Conservation (phyloP, 2,797 vertebrate genomes). For the Hippoglossus hippoglossus region DNA sequence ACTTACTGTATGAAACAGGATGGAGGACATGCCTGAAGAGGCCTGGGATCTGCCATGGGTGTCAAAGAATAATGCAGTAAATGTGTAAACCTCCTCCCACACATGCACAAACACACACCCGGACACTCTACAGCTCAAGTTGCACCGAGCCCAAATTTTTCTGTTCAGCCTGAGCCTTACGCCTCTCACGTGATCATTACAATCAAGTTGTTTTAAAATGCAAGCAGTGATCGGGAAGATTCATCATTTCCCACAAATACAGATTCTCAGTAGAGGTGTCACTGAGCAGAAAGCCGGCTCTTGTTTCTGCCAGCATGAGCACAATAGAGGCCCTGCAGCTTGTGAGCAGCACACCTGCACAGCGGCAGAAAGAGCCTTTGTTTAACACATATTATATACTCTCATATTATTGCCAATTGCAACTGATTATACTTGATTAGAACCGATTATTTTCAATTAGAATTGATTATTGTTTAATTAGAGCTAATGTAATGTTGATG, state of each 20-base stretch:
- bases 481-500: no score
- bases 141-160: slow-evolving; percentile 11
- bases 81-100: slow-evolving; percentile 49
- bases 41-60: slow-evolving; percentile 42
- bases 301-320: neutral
- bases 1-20: slow-evolving; percentile 71
- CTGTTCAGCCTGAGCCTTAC: slow-evolving; percentile 9
- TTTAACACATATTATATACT: slow-evolving; percentile 38
- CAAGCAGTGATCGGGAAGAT: neutral
- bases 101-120: slow-evolving; percentile 39
- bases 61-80: slow-evolving; percentile 40
- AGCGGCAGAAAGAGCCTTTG: slow-evolving; percentile 35
- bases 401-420: no score
- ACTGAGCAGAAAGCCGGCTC: slow-evolving; percentile 16
- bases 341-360: slow-evolving; percentile 54
- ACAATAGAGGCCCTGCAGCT: slow-evolving; percentile 12
- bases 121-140: slow-evolving; percentile 4
- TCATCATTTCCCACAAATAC: neutral
- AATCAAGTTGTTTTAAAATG: neutral
- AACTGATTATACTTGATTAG: no score
- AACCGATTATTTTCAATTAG: no score
- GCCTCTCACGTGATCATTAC: no score
- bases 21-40: slow-evolving; percentile 57
- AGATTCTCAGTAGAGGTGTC: neutral
- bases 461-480: neutral